Conservation (phyloP, 2,797 vertebrate genomes). For the Coregonus sp. region DNA sequence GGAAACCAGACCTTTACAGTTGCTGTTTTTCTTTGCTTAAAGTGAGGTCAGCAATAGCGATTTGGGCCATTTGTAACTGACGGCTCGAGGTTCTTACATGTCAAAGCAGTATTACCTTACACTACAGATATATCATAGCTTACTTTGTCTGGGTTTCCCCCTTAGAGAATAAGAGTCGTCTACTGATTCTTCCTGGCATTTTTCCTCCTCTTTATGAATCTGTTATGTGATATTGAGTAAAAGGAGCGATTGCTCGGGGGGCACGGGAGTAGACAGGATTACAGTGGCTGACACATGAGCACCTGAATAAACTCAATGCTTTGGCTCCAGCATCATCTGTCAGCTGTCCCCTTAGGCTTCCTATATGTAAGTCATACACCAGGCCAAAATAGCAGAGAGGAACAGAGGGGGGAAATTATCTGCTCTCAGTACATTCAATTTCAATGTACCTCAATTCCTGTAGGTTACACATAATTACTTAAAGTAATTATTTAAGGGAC, state of each 20-base stretch:
- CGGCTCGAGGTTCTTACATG: conserved; percentile 27
- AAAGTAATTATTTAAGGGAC: conserved; percentile 49
- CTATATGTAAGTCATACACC: conserved; percentile 25
- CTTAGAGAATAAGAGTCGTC: conserved; percentile 1
- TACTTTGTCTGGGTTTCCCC: conserved; percentile 43
- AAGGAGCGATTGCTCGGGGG: conserved; percentile 49
- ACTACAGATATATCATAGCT: conserved; percentile 55
- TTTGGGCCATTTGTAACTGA: conserved; percentile 46
- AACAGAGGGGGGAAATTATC: background rate
- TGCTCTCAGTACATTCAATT: conserved; percentile 54
- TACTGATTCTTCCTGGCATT: background rate
- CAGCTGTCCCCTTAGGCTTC: conserved; percentile 45
- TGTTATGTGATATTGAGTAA: conserved; percentile 65
- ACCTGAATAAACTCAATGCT: conserved; percentile 65
- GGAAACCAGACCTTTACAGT: conserved; percentile 28
- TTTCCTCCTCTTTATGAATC: conserved; percentile 39
- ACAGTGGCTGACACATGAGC: conserved; percentile 62
- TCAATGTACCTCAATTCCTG: conserved; percentile 57
- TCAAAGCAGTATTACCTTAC: conserved; percentile 54
- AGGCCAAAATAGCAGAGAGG: conserved; percentile 5
- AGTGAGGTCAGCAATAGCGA: conserved; percentile 39
- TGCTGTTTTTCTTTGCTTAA: conserved; percentile 34
- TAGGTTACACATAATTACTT: conserved; percentile 48
- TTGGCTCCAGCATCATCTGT: conserved; percentile 51
- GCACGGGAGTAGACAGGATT: conserved; percentile 44